Base-by-base conservation (phyloP, 2,797 vertebrate genomes). In the Falco berigora region DNA sequence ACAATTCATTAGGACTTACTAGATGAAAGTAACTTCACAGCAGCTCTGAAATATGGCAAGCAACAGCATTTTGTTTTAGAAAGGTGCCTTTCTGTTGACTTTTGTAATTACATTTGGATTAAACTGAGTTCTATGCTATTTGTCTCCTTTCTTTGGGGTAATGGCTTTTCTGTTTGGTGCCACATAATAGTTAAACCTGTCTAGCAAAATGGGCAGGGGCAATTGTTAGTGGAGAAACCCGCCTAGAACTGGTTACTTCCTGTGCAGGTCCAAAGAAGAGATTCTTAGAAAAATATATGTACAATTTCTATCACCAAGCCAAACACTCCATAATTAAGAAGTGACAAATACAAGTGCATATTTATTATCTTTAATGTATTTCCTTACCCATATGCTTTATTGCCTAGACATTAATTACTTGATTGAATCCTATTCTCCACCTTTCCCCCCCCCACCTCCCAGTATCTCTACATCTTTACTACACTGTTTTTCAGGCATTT, bases 401-500 rank as follows among this genome's bases (percentile, higher is more conserved):
- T 81, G 18, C 9, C 24, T 55, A 81, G n/a, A 42, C 5, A 9
- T 64, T 34, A 82, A 76, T 66, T 66, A 58, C 28, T 46, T 50
- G 25, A 38, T 13, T 76, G 44, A 91, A 62, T 69, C 9, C 10
- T 42, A 10, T 42, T 84, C 53, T 34, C 12, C 22, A 62, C 4
- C 42, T 44, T 19, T 5, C 10, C 13, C 11, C 17, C 4, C 14
- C 19, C 18, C 12, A 32, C 1, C 2, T 8, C 7, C 13, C 21
- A 14, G 16, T 22, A 50, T 15, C 34, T 63, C 49, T 17, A 42
- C 4, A 50, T 17, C 34, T 61, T 44, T 14, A 46, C 4, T 9
- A 61, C 18, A 53, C 0, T 30, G 15, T 72, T 88, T 89, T 81
- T 68, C n/a, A 71, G 36, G 38, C 11, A 12, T 52, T 68, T 68